Evolutionary conservation across 37 sponge, comb jelly and placozoan species (phyloP).

Genomic region (Halisarca cf. caerulea): DNA sequence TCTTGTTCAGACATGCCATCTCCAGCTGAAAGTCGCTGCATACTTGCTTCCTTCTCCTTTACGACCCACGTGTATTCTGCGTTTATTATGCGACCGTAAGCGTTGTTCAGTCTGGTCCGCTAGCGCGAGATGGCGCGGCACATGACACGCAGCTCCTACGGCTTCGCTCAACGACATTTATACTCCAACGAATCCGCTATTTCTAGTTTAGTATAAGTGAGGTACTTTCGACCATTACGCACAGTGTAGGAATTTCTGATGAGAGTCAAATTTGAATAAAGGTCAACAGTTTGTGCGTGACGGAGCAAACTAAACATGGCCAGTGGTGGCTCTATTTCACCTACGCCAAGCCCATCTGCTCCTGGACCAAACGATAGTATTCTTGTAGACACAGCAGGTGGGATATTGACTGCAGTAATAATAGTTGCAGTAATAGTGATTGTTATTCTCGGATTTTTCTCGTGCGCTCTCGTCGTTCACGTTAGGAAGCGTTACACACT

Average conservation of each 20-base stretch:
- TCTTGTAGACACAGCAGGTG: neutral
- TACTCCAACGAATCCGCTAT: no score
- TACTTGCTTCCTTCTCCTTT: no score
- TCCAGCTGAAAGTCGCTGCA: neutral
- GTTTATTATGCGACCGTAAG: no score
- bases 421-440: neutral
- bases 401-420: neutral
- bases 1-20: neutral
- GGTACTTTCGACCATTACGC: no score
- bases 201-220: no score
- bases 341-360: no score
- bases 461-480: neutral
- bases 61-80: no score
- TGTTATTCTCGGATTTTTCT: neutral
- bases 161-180: no score
- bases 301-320: neutral
- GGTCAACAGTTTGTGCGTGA: neutral
- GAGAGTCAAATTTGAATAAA: neutral
- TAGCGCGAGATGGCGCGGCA: no score
- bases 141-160: no score
- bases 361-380: neutral
- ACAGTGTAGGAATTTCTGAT: no score
- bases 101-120: no score
- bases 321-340: neutral
- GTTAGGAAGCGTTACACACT: neutral